Conservation (phyloP, 1,140 invertebrate genomes). For the Phymastichus coffea region DNA sequence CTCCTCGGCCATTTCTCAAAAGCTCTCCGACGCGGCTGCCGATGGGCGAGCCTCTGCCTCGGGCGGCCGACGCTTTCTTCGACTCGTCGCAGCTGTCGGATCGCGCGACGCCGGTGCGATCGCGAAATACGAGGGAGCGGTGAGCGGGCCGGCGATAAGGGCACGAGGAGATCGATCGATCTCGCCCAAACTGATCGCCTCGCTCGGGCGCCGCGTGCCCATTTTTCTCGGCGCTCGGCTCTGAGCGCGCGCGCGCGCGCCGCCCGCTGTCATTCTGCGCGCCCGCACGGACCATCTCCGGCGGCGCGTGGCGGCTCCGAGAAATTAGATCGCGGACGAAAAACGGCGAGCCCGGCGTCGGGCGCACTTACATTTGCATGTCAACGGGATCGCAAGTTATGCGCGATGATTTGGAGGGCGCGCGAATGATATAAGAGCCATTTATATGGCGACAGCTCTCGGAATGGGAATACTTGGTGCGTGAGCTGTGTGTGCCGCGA, state of each 20-base stretch:
- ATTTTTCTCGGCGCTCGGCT: slow-evolving; percentile 13
- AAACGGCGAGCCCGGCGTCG: slow-evolving; percentile 17
- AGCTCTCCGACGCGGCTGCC: no score
- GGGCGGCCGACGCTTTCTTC: no score
- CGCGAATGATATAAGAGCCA: slow-evolving; percentile 45
- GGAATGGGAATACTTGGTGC: slow-evolving; percentile 46
- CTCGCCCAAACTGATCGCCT: slow-evolving; percentile 26
- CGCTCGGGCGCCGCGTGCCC: slow-evolving; percentile 16
- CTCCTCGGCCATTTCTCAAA: no score
- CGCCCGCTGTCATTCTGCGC: no score
- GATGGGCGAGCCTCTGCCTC: no score
- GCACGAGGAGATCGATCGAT: slow-evolving; percentile 29
- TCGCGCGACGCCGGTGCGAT: no score
- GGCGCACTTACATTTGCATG: slow-evolving; percentile 36
- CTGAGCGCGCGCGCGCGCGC: no score
- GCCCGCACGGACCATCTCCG: no score
- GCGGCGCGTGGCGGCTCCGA: no score
- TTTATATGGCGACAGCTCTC: slow-evolving; percentile 44
- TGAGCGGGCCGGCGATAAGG: slow-evolving; percentile 15
- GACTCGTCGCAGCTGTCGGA: no score
- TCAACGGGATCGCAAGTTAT: slow-evolving; percentile 45
- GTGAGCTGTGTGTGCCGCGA: slow-evolving; percentile 35
- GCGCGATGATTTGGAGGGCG: slow-evolving; percentile 37
- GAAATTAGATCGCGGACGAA: no score
- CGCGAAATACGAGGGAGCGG: no score